A percentile compares a stretch with the other conserved stretches of the same genome.
phyloP scores from a whole-genome alignment of 1,140 invertebrate species.

The Pseudomyrmex dendroicus region DNA sequence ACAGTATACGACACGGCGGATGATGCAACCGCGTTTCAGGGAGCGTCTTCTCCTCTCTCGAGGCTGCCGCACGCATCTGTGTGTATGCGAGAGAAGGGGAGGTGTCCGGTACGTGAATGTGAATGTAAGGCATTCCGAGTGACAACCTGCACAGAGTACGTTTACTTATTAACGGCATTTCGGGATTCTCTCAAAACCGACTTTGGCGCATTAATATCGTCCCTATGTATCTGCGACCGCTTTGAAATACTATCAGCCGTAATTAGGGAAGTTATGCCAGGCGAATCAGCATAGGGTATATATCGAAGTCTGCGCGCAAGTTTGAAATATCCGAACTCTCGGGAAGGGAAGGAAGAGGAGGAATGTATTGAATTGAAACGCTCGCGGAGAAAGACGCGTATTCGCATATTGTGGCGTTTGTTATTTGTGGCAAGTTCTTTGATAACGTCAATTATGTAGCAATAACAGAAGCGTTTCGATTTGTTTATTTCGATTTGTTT shows the following conservation, averaged over 20 bases:
- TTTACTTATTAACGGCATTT: constrained; percentile 24
- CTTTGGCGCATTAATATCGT: background rate
- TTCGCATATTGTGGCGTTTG: background rate
- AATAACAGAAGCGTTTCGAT: background rate
- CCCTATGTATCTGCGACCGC: too few relatives aligned
- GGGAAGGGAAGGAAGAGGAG: too few relatives aligned
- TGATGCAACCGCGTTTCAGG: constrained; percentile 28
- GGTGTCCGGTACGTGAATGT: background rate
- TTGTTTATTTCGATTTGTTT: constrained; percentile 9
- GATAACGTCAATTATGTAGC: background rate
- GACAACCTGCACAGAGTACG: background rate
- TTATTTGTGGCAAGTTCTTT: background rate
- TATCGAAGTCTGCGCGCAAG: background rate
- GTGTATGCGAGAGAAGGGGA: background rate
- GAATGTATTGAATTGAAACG: background rate
- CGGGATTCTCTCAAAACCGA: constrained; percentile 14
- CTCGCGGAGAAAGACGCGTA: background rate
- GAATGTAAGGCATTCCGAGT: background rate
- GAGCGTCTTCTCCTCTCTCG: constrained; percentile 5
- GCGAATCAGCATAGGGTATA: background rate
- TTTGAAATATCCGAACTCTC: background rate
- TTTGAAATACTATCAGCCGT: constrained; percentile 32
- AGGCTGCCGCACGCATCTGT: background rate
- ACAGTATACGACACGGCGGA: constrained; percentile 18
- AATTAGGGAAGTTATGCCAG: constrained; percentile 45